Base-by-base conservation (phyloP, 2,888 invertebrate species). In the Nomada ruficornis region DNA sequence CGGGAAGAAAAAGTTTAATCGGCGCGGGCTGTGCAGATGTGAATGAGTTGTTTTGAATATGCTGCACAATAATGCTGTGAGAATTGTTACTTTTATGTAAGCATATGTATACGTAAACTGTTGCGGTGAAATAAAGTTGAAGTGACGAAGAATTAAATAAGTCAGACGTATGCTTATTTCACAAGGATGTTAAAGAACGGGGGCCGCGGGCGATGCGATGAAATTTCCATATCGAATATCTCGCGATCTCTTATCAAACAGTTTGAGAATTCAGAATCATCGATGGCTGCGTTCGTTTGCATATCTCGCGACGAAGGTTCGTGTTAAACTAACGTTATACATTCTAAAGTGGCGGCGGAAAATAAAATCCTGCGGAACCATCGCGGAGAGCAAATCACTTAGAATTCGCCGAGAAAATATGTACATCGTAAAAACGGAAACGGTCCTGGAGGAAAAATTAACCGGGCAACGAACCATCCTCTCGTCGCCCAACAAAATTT, bases 141-240 rank as follows among this genome's bases (percentile, higher is more conserved):
- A 54, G 36, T 55, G 55, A 44, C 20, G 55, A 44, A 55, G 42
- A 44, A 44, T 55, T 15, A 55, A 74, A 79, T 47, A 50, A 44
- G 13, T 47, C 59, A 13, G 71, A 67, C 67, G 60, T 44, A 47
- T 50, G 50, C 59, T 54, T 63, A 29, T 63, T 54, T 26, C 52
- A 2, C 23, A 7, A 55, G 44, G 69, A 70, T 70, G 62, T 64
- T 52, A 68, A 20, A 59, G 63, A 82, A 54, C 68, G 79, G 11
- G 20, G 29, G 23, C 59, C 70, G 74, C 84, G 71, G 83, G 64
- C 71, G 60, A 80, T 59, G 64, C 64, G 75, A 68, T 85, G 62
- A 77, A 80, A 86, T 86, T 80, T 85, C 74, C 85, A 85, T 85
- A 85, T 85, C 78, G 85, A 78, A 70, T 67, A 57, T 69, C 59